These are phyloP conservation scores for Homalodisca vitripennis DNA, from an alignment of 1,140 invertebrate species.

Conservation along the genomic window DNA sequence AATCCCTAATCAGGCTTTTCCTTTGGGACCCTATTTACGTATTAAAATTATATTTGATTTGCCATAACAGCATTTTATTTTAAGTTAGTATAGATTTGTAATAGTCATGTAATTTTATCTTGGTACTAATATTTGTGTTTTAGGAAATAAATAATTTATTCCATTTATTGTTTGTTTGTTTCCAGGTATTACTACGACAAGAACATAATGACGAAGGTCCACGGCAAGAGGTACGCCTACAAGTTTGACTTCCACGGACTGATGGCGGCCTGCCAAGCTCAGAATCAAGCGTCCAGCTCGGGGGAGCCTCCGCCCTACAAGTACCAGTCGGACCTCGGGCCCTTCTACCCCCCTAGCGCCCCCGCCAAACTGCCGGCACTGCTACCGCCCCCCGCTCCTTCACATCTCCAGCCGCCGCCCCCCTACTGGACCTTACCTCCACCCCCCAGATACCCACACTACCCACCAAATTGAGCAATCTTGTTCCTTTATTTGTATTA, in stretches of 20 bases:
- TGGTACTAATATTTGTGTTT: too few relatives aligned
- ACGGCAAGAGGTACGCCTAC: slow-evolving; percentile 90
- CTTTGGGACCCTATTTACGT: too few relatives aligned
- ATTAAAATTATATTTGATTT: too few relatives aligned
- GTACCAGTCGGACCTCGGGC: slow-evolving; percentile 17
- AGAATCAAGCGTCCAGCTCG: slow-evolving; percentile 52
- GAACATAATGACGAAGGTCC: slow-evolving; percentile 95
- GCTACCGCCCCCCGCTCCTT: slow-evolving; percentile 18
- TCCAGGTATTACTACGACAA: slow-evolving; percentile 97
- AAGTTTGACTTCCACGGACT: slow-evolving; percentile 88
- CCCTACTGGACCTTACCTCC: slow-evolving; percentile 32
- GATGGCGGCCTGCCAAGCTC: slow-evolving; percentile 79
- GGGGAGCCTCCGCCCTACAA: not conserved
- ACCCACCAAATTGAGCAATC: not conserved
- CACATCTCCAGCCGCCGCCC: slow-evolving; percentile 27
- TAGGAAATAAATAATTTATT: too few relatives aligned
- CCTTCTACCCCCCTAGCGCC: slow-evolving; percentile 9
- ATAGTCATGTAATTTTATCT: too few relatives aligned
- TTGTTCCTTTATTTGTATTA: too few relatives aligned
- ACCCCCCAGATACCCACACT: slow-evolving; percentile 32
- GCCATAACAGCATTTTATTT: too few relatives aligned
- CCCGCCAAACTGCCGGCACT: slow-evolving; percentile 22
- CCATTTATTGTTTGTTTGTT: too few relatives aligned
- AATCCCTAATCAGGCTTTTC: too few relatives aligned
- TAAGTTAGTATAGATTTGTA: too few relatives aligned